Evolutionary conservation across 1,140 invertebrate species (phyloP), one percentile per base, ranked within the genome.

Genomic region (Lysiphlebus fabarum): DNA sequence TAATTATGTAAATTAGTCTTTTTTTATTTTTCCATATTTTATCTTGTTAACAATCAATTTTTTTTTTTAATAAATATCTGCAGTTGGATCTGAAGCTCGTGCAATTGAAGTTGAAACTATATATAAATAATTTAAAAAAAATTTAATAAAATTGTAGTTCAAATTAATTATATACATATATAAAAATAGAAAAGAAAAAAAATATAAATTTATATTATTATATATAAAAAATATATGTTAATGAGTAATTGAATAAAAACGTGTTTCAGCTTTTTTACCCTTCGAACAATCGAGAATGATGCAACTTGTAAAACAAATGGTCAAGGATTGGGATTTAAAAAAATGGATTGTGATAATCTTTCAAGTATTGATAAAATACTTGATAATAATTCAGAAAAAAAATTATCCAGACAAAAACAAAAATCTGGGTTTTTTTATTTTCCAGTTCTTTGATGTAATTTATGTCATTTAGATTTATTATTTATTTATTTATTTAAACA

Each of bases 211-310:
- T 42, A 6, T 17, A 14, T 42, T 26, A 11, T 7, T 42, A 54
- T 54, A 54, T 1, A 42, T 17, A 26, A 12, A 10, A 14, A 42
- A 42, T 54, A 42, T 9, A 53, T 11, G 55, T 58, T 59, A 43
- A 66, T 36, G 58, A 58, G 50, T 67, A 61, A 63, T 63, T 65
- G 71, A 69, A 66, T 69, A 67, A 62, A 14, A 64, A 49, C 68
- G 77, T 37, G 49, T 77, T 79, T 77, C 75, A 79, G 75, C 73
- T 72, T 75, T 72, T 73, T 77, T 79, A 71, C 74, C 69, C 74
- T 68, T 69, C 69, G 69, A 69, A 58, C 70, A 62, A 68, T 77
- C 68, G 68, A 67, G 59, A 62, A 67, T 62, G 67, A 68, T 49
- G 40, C 49, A n/a, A 34, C 47, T 49, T 50, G 34, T 38, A 43